Percentiles rank a stretch among this genome's conserved stretches.
These are phyloP conservation scores for Mycalesis mineus DNA, from an alignment of 2,888 invertebrate genomes.

Conservation along the genomic window DNA sequence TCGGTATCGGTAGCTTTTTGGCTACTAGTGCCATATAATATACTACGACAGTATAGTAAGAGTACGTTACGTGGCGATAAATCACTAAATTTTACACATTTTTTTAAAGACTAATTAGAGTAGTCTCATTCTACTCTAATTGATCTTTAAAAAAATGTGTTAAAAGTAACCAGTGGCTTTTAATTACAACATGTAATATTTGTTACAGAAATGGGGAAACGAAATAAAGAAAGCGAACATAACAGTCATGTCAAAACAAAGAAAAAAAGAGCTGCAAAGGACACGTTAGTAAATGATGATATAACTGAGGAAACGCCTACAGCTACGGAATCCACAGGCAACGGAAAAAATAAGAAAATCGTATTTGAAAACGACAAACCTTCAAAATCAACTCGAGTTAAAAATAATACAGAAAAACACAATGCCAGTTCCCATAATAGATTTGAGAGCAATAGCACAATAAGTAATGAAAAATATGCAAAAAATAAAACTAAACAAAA, in stretches of 20 bases:
- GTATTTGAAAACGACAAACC: conserved; percentile 21
- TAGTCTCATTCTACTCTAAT: too few species aligned
- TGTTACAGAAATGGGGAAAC: conserved; percentile 43
- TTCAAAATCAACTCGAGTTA: conserved; percentile 17
- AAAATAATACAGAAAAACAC: conserved; percentile 19
- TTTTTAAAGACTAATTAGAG: too few species aligned
- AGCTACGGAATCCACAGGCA: background rate
- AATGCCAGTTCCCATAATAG: background rate
- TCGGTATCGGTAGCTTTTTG: too few species aligned
- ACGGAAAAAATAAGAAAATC: conserved; percentile 22
- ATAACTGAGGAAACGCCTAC: background rate
- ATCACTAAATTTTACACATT: too few species aligned
- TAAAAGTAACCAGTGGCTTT: too few species aligned
- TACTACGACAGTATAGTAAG: too few species aligned
- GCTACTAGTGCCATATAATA: too few species aligned
- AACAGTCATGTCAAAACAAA: conserved; percentile 15
- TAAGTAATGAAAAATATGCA: background rate
- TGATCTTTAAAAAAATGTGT: too few species aligned
- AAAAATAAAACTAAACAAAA: conserved; percentile 25
- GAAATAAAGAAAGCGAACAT: conserved; percentile 28
- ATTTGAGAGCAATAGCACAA: background rate
- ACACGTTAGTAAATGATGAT: conserved; percentile 13
- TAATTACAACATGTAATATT: background rate
- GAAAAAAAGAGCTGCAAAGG: conserved; percentile 8
- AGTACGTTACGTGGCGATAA: too few species aligned